Evolutionary conservation across 1,140 invertebrate species (phyloP).

Genomic region (Caligus rogercresseyi): DNA sequence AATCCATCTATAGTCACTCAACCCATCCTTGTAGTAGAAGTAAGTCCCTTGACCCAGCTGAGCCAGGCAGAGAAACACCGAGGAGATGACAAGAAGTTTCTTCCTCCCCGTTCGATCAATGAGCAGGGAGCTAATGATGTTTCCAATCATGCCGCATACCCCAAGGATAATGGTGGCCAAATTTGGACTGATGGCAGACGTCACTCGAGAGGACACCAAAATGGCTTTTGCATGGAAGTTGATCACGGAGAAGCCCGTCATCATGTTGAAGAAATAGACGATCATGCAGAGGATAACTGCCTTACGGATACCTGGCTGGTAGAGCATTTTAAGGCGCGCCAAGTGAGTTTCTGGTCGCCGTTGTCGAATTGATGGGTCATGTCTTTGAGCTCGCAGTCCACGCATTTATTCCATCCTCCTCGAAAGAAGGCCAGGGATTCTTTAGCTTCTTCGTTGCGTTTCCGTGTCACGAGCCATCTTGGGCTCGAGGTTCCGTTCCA

Average conservation of each 20-base stretch:
- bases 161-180: background rate
- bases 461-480: background rate
- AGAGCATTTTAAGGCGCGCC: background rate
- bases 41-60: background rate
- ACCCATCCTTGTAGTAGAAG: background rate
- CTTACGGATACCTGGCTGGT: background rate
- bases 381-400: constrained; percentile 5
- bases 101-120: background rate
- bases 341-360: constrained; percentile 2
- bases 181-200: background rate
- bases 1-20: background rate
- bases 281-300: background rate
- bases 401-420: background rate
- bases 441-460: background rate
- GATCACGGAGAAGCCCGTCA: background rate
- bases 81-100: background rate
- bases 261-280: background rate
- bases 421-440: background rate
- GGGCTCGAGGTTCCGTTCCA: background rate
- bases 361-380: background rate
- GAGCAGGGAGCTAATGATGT: background rate
- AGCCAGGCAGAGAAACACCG: background rate
- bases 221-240: constrained; percentile 2
- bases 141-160: background rate
- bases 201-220: background rate